Base-by-base conservation (phyloP, 2,797 vertebrate genomes). In the Garrulus glandarius region DNA sequence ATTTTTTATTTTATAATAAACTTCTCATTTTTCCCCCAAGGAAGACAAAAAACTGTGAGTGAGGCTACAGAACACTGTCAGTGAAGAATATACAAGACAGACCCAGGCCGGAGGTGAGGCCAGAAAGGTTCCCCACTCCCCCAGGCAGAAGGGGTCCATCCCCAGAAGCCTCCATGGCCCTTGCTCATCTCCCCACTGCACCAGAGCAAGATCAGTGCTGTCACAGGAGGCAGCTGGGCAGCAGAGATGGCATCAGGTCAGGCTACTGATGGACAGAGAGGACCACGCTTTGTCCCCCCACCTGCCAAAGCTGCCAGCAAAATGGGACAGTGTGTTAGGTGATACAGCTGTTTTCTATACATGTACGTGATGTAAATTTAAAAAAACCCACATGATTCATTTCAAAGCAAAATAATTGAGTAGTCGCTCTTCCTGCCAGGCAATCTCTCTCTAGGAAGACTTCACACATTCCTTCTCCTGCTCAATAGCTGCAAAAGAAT, bases 381-480 rank as follows among this genome's bases (percentile, higher is more conserved):
- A 89, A 92, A 91, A 93, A 88, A 76, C 65, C 87, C 87, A 82
- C 60, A 83, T 49, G 53, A 92, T 85, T 94, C 60, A 84, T 93
- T 84, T 91, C 77, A 93, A 95, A 92, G 65, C 50, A 86, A 93
- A 91, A 52, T 49, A 82, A 88, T 72, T 49, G 71, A 89, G 69
- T 60, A 44, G 77, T 75, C 7, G 67, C 41, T 95, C 91, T 84
- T 93, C 70, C 39, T 74, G 55, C 43, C 64, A 76, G 46, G 74
- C 46, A 95, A 90, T 95, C 77, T 95, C 43, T 11, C 63, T 93
- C 95, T 97, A 98, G 37, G 96, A 98, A n/a, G 91, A 95, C 89
- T 97, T 97, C 80, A 94, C 95, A 36, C 91, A 93, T 84, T 97
- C 95, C 88, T 97, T 98, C 89, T 97, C 96, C 92, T 98, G 97